Percentiles rank a stretch among this genome's conserved stretches.
phyloP scores from a whole-genome alignment of 64 coral and sea anemone genomes.

The Dendronephthya gigantea region DNA sequence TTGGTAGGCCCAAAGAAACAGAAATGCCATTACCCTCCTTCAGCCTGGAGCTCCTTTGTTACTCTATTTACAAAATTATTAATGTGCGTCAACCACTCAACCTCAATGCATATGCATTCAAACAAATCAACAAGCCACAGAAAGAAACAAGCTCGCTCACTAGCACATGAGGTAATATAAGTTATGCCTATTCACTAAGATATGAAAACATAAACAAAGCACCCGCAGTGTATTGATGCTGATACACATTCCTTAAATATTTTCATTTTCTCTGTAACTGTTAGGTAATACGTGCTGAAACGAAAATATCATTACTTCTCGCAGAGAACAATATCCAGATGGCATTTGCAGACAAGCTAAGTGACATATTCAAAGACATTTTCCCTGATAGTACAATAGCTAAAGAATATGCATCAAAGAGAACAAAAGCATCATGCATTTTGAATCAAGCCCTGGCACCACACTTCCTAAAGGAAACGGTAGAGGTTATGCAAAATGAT shows the following conservation, averaged over 20 bases:
- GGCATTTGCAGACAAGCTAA: background rate
- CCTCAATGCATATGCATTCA: too few relatives aligned
- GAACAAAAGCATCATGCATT: conserved; percentile 31
- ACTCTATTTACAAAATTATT: too few relatives aligned
- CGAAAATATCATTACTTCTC: background rate
- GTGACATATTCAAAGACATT: background rate
- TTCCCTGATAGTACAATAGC: conserved; percentile 19
- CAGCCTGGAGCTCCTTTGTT: too few relatives aligned
- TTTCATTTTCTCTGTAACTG: background rate
- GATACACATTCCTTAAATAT: background rate
- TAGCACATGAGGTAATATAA: too few relatives aligned
- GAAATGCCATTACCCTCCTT: too few relatives aligned
- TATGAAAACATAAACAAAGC: too few relatives aligned
- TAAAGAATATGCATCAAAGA: background rate
- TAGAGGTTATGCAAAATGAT: conserved; percentile 33
- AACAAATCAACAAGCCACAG: too few relatives aligned
- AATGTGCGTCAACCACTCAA: too few relatives aligned
- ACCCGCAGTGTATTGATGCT: background rate
- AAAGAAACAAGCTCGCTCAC: too few relatives aligned
- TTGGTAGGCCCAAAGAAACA: too few relatives aligned
- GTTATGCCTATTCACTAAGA: too few relatives aligned
- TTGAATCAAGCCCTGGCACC: conserved; percentile 21
- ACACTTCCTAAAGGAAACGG: background rate
- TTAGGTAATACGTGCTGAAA: background rate
- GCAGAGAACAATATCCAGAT: background rate